A percentile compares a stretch with the other conserved stretches of the same genome.
Evolutionary conservation across 2,888 invertebrate species (phyloP).

Genomic region (Laspeyria flexula): DNA sequence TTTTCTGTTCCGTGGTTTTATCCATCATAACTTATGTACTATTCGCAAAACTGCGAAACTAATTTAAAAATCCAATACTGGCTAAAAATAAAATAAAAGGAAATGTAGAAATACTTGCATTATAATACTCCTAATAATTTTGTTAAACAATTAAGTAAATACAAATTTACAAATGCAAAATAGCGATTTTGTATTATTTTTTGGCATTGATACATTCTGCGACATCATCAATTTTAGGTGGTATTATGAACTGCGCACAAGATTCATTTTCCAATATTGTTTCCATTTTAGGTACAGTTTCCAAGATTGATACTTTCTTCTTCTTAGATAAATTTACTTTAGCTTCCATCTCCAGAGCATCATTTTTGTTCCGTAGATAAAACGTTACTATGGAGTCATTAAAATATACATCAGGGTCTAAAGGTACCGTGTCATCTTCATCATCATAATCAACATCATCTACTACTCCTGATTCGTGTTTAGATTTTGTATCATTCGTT

Average conservation of each 20-base stretch:
- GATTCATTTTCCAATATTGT: conserved; percentile 65
- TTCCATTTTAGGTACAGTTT: conserved; percentile 67
- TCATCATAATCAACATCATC: conserved; percentile 61
- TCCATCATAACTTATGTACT: too few relatives aligned
- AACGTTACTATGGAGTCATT: conserved; percentile 62
- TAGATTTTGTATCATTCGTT: conserved; percentile 48
- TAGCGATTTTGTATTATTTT: neutral
- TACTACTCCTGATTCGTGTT: conserved; percentile 58
- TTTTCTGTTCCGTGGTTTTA: too few relatives aligned
- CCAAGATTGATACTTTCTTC: conserved; percentile 59
- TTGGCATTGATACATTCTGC: neutral
- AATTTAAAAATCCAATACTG: neutral
- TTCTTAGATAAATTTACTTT: conserved; percentile 41
- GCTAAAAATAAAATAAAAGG: neutral
- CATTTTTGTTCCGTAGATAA: conserved; percentile 59
- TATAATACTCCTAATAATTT: neutral
- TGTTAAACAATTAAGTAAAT: neutral
- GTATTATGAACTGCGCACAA: conserved; percentile 41
- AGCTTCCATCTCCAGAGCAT: conserved; percentile 46
- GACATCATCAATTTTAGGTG: conserved; percentile 1
- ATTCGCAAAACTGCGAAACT: too few relatives aligned
- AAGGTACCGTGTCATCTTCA: conserved; percentile 54
- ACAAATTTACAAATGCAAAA: neutral
- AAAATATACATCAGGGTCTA: conserved; percentile 45
- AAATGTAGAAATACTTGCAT: neutral